Conservation (phyloP, 2,888 invertebrate genomes). For the Lasioglossum pauxillum region DNA sequence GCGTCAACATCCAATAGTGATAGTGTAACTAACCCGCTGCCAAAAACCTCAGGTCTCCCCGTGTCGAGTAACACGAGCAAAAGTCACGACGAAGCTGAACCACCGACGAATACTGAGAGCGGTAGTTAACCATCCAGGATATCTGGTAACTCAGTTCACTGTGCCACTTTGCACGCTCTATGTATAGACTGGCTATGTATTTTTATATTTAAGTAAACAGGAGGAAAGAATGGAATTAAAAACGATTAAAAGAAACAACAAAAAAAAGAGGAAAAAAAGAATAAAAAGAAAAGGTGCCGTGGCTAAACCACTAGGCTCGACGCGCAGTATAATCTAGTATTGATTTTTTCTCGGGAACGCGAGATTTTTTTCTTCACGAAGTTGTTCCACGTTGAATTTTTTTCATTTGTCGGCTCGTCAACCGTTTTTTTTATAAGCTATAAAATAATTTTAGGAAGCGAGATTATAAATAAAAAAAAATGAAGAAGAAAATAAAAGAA, state of each 20-base stretch:
- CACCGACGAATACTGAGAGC: slow-evolving; percentile 74
- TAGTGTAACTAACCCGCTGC: slow-evolving; percentile 79
- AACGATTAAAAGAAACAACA: slow-evolving; percentile 65
- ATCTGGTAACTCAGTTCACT: slow-evolving; percentile 81
- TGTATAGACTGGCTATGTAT: slow-evolving; percentile 85
- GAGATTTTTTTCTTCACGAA: slow-evolving; percentile 19
- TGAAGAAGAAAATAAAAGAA: slow-evolving; percentile 8
- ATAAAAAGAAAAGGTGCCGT: slow-evolving; percentile 71
- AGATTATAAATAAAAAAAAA: slow-evolving; percentile 12
- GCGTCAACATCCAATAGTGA: slow-evolving; percentile 78
- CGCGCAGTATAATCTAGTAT: slow-evolving; percentile 45
- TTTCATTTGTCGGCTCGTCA: slow-evolving; percentile 24
- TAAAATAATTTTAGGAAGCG: slow-evolving; percentile 25
- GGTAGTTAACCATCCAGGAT: slow-evolving; percentile 83
- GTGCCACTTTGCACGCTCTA: slow-evolving; percentile 84
- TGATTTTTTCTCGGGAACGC: slow-evolving; percentile 27
- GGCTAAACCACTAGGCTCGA: slow-evolving; percentile 70
- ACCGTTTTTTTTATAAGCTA: slow-evolving; percentile 22
- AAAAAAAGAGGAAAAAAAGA: slow-evolving; percentile 48
- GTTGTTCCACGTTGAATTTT: slow-evolving; percentile 16
- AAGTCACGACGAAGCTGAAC: slow-evolving; percentile 76
- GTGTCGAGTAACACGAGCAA: slow-evolving; percentile 76
- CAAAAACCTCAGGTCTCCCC: slow-evolving; percentile 80
- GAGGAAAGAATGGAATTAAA: slow-evolving; percentile 62
- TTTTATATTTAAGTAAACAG: slow-evolving; percentile 83